Evolutionary conservation across 2,113 vertebrate genomes (phyloP).

Genomic region (Malurus cyaneus): DNA sequence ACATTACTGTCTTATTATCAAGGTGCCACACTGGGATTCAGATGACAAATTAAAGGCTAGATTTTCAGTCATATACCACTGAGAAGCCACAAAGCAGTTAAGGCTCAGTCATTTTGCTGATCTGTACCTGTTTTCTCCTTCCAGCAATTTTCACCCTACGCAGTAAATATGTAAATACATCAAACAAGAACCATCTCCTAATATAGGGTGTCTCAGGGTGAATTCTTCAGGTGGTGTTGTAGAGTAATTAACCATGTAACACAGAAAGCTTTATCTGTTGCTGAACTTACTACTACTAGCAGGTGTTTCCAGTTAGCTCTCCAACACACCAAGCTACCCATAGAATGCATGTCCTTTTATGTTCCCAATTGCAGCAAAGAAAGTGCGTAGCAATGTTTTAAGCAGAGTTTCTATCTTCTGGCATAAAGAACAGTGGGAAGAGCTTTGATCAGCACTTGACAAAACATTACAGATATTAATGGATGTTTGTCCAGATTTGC

Average conservation of each 20-base stretch:
- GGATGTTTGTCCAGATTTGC: neutral
- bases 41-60: neutral
- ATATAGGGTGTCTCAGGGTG: neutral
- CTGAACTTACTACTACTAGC: neutral
- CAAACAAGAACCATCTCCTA: neutral
- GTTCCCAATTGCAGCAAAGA: neutral
- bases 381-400: rapidly evolving
- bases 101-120: neutral
- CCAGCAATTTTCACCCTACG: neutral
- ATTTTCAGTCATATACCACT: neutral
- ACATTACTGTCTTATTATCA: neutral
- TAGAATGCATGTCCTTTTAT: neutral
- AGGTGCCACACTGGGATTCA: neutral
- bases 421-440: neutral
- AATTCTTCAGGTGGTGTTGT: neutral
- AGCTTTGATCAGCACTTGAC: neutral
- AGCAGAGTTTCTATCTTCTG: neutral
- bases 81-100: neutral
- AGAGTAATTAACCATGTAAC: neutral
- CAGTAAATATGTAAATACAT: neutral
- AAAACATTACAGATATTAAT: neutral
- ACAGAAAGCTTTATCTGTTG: neutral
- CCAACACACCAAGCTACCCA: neutral
- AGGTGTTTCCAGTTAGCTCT: neutral
- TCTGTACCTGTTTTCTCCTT: neutral